Evolutionary conservation across 2,797 vertebrate genomes (phyloP), one percentile per base, ranked within the genome.

Genomic region (Xenops minutus): DNA sequence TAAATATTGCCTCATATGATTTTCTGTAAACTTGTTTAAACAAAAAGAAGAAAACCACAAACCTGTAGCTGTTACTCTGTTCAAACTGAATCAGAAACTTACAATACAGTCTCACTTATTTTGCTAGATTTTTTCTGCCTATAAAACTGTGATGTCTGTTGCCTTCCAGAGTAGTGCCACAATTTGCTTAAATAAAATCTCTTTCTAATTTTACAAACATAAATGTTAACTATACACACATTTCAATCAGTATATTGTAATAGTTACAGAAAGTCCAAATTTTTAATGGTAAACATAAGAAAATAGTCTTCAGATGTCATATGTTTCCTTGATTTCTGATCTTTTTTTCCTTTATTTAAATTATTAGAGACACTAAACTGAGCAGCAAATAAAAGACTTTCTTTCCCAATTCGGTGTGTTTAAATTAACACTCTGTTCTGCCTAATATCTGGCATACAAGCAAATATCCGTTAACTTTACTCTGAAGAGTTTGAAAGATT

Each of bases 11-110:
- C 11, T 73, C 34, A 15, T 22, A 9, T 39, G 5, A 26, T 95
- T 97, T 95, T 92, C 94, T 97, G 95, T 97, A 96, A 81, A 95
- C 97, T 97, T 71, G 91, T 97, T 98, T 97, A 98, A 94, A 74
- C 7, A 8, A 58, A 22, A 63, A 36, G 12, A 37, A 94, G 92
- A 95, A 67, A 32, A 9, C 24, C 92, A 96, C 88, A 97, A 98
- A 98, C 97, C 91, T 97, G 77, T 97, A 95, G 94, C 83, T 97
- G 96, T 88, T 97, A 51, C 96, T 94, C 97, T 97, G 94, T 97
- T 95, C 89, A 85, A 96, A 89, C 46, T 75, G 98, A 97, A 93
- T 96, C 96, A 79, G 91, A 93, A 96, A 96, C 82, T 95, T 95
- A 66, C 9, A 43, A 49, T 87, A 62, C 5, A 88, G 14, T 41